These are phyloP conservation scores for Hylia prasina DNA, from an alignment of 2,113 vertebrate species.

Conservation along the genomic window DNA sequence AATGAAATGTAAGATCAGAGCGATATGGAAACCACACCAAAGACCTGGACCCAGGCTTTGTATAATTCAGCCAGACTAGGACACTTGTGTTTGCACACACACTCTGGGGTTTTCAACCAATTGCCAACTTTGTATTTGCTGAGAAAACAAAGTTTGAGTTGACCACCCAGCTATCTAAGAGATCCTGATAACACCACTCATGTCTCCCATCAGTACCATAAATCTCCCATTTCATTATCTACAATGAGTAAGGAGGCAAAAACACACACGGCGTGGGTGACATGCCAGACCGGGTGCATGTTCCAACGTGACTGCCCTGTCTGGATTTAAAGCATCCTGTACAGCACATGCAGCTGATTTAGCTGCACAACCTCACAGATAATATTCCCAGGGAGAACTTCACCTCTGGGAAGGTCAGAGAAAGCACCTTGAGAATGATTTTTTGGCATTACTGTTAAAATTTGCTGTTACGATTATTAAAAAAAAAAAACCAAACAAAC, in stretches of 20 bases:
- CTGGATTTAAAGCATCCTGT: neutral
- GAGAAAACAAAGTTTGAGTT: conserved; percentile 67
- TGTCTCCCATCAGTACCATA: conserved; percentile 20
- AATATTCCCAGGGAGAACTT: neutral
- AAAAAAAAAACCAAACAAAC: neutral
- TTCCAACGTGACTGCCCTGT: neutral
- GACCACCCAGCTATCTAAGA: conserved; percentile 70
- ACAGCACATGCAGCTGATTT: neutral
- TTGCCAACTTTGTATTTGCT: conserved; percentile 68
- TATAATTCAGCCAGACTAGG: conserved; percentile 48
- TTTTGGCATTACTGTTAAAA: neutral
- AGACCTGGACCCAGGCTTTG: conserved; percentile 24
- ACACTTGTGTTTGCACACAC: conserved; percentile 29
- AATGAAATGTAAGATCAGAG: conserved; percentile 61
- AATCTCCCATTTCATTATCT: conserved; percentile 46
- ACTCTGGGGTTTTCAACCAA: conserved; percentile 39
- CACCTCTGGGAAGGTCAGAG: neutral
- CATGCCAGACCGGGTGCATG: neutral
- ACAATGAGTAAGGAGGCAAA: neutral
- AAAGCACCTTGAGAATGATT: neutral
- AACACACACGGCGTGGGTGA: conserved; percentile 16
- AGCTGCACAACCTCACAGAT: neutral
- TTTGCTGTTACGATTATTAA: neutral
- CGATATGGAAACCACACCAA: conserved; percentile 53
- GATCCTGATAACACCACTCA: conserved; percentile 55